Conservation (phyloP, 2,113 vertebrate genomes). For the Benitochromis conjunctus region DNA sequence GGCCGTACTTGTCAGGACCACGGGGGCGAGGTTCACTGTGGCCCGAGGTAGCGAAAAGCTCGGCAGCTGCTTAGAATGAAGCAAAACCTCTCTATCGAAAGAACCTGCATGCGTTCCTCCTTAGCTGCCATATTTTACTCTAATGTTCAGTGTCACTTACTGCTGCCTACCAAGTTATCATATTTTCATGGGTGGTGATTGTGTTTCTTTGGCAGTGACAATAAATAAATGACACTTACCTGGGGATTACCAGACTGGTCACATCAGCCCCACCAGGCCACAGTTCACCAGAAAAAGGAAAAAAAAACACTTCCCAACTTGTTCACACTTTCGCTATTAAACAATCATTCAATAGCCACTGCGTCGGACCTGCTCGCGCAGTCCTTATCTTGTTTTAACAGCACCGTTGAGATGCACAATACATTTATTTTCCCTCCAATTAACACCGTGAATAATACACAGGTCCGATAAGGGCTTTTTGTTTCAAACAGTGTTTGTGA, state of each 20-base stretch:
- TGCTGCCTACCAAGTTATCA: neutral
- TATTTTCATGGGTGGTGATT: neutral
- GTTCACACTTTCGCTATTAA: constrained; percentile 61
- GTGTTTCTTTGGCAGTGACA: neutral
- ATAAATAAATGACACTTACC: constrained; percentile 14
- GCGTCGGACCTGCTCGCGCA: constrained; percentile 41
- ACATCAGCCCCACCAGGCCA: neutral
- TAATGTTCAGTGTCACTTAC: neutral
- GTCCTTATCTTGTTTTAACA: constrained; percentile 81
- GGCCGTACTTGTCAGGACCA: neutral
- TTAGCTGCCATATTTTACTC: neutral
- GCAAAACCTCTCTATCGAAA: neutral
- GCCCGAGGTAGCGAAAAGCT: neutral
- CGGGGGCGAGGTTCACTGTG: neutral
- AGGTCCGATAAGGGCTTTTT: constrained; percentile 76
- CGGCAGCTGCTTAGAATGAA: neutral
- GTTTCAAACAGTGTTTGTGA: constrained; percentile 67
- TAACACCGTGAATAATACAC: constrained; percentile 74
- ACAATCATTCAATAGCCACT: constrained; percentile 56
- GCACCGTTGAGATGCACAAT: constrained; percentile 66
- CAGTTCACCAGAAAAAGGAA: neutral
- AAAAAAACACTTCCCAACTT: constrained; percentile 41
- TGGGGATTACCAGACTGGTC: constrained; percentile 30
- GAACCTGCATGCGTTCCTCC: neutral
- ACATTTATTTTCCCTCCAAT: constrained; percentile 73